Evolutionary conservation across 2,797 vertebrate species (phyloP), one percentile per base, ranked within the genome.

Genomic region (Sternarchorhynchus goeldii): DNA sequence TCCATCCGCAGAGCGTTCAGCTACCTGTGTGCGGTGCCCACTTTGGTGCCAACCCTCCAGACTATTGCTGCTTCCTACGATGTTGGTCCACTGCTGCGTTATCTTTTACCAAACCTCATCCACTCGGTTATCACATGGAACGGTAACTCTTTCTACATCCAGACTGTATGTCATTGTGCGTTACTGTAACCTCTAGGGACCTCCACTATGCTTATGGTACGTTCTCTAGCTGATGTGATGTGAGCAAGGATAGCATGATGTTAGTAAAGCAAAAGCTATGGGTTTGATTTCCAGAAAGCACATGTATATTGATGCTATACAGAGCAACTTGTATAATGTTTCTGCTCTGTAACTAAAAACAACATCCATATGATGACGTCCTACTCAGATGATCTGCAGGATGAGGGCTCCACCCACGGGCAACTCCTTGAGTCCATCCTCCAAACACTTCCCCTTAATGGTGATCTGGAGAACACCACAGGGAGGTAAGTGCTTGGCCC

Each of bases 41-140:
- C 90, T 6, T 86, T 99, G 74, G 88, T 93, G n/a, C 14, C 82
- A 0, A 87, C 91, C 5, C 86, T 99, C 74, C 92, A 93, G 77
- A 84, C 76, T n/a, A 93, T 98, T 84, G 92, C 95, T 0, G 65
- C 76, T 6, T 39, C 20, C 8, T 93, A 97, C 0, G 95, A 98
- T 4, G 76, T 96, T 76, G 91, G 90, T 75, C 92, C 97, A 74
- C 88, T 99, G 65, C 91, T 99, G 82, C 78, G 45, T 6, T 95
- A 95, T 88, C 87, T 99, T 82, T 90, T 99, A 83, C 96, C 96
- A 32, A 91, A 92, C 32, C 90, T 99, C 80, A 84, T 96, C 21
- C 84, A 60, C 1, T 16, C 84, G 4, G 62, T 88, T 3, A 50
- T 95, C 82, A 55, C 39, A 73, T 18, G 32, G 41, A 70, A 63